Evolutionary conservation across 2,888 invertebrate species (phyloP), one percentile per base, ranked within the genome.

Genomic region (Spilarctia lutea): DNA sequence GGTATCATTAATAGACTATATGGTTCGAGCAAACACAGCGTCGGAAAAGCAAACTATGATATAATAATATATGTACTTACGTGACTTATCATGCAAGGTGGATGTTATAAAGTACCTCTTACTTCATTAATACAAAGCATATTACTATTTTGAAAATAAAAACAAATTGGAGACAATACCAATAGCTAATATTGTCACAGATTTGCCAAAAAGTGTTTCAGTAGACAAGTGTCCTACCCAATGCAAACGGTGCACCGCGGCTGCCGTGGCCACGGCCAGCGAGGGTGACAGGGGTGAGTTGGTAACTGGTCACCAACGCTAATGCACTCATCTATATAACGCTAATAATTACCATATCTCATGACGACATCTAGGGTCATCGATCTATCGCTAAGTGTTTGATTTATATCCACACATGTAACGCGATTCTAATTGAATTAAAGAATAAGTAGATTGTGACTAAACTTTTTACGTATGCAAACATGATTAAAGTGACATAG

Each of bases 231-330:
- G 93, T 83, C 84, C 85, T 74, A 87, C 86, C 75, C 90, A 91
- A 88, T 95, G 95, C 91, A 95, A 92, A 88, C 90, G 94, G 81
- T 96, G 96, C 87, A 91, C 91, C 65, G 92, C 92, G 71, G 92
- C 92, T 66, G 93, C 93, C 65, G 88, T 96, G 77, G 92, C 91
- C 72, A 91, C 90, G 81, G 93, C 93, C 76, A 90, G 86, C 83
- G 89, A 87, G 81, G 90, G 93, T 85, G 89, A 89, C 87, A 85
- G 88, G 84, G 95, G 96, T 96, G 94, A 95, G 96, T 95, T 82
- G 39, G 76, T 75, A 73, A 78, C 66, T 73, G 66, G 81, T 77
- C 77, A 75, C 71, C 74, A 76, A 75, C 70, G 77, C 83, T 84
- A 82, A 70, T 71, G 56, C 67, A 75, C 20, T 76, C 73, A 69